phyloP scores from a whole-genome alignment of 2,888 invertebrate species.

The Psylliodes chrysocephalus region DNA sequence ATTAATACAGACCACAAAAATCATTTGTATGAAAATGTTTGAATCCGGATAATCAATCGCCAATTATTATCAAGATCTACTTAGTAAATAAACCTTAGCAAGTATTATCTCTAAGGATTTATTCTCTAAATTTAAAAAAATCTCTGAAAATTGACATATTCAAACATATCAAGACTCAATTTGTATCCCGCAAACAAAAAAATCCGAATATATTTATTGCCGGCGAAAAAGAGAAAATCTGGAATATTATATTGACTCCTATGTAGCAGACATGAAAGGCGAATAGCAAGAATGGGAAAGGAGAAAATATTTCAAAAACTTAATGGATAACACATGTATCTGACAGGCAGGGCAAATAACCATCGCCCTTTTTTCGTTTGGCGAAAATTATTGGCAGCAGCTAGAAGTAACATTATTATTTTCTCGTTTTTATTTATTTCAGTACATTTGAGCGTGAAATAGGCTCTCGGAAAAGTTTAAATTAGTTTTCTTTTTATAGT shows the following conservation, averaged over 20 bases:
- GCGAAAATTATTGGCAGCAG: conserved; percentile 21
- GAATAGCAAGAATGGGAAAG: conserved; percentile 37
- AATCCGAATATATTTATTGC: conserved; percentile 1
- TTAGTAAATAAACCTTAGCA: too few relatives aligned
- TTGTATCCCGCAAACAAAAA: neutral
- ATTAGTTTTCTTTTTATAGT: conserved; percentile 5
- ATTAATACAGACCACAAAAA: too few relatives aligned
- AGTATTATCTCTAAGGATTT: too few relatives aligned
- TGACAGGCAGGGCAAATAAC: conserved; percentile 53
- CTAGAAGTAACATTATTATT: conserved; percentile 11
- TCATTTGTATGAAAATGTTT: too few relatives aligned
- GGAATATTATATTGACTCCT: neutral
- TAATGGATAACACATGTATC: conserved; percentile 56
- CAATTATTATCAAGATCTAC: too few relatives aligned
- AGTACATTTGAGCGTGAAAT: conserved; percentile 1
- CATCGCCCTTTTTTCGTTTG: conserved; percentile 35
- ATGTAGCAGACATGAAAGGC: conserved; percentile 2
- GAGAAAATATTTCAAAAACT: conserved; percentile 49
- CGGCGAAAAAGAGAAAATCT: neutral
- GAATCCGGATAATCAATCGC: too few relatives aligned
- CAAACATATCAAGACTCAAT: too few relatives aligned
- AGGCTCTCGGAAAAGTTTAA: neutral
- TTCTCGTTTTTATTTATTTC: conserved; percentile 8
- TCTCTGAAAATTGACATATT: too few relatives aligned
- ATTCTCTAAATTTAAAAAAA: too few relatives aligned